A percentile compares a stretch with the other conserved stretches of the same genome.
phyloP scores from a whole-genome alignment of 2,888 invertebrate genomes.

The Nysson spinosus region DNA sequence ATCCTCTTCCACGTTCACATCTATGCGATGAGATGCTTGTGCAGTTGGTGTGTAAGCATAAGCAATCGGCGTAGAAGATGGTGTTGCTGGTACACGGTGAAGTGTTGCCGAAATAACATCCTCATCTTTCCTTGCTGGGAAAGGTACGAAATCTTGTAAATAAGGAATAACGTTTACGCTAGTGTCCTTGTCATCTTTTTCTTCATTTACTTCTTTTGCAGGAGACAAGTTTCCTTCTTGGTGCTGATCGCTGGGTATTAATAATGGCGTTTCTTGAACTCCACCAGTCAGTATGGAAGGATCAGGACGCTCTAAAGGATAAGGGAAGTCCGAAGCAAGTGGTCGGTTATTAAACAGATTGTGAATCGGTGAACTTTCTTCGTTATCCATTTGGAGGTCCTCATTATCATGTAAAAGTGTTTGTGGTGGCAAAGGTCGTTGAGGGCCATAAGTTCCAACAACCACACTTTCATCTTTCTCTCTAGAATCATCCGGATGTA shows the following conservation, averaged over 20 bases:
- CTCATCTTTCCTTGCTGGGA: conserved; percentile 70
- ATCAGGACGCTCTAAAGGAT: conserved; percentile 82
- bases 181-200: conserved; percentile 61
- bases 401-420: conserved; percentile 67
- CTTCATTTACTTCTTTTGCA: conserved; percentile 16
- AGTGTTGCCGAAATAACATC: conserved; percentile 72
- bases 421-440: conserved; percentile 77
- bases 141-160: conserved; percentile 77
- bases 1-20: conserved; percentile 33
- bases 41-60: conserved; percentile 83
- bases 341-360: conserved; percentile 61
- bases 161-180: conserved; percentile 77
- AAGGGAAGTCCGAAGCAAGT: conserved; percentile 82
- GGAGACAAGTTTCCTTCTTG: conserved; percentile 39
- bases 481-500: conserved; percentile 76
- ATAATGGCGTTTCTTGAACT: conserved; percentile 73
- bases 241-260: conserved; percentile 74
- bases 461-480: conserved; percentile 79
- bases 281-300: conserved; percentile 73
- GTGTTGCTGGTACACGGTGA: conserved; percentile 62
- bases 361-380: conserved; percentile 51
- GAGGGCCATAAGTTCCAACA: conserved; percentile 80
- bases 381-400: conserved; percentile 37
- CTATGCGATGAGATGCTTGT: conserved; percentile 67
- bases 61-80: conserved; percentile 81